Percentiles rank a stretch among this genome's conserved stretches.
phyloP scores from a whole-genome alignment of 1,140 invertebrate genomes.

The Choristoneura fumiferana region DNA sequence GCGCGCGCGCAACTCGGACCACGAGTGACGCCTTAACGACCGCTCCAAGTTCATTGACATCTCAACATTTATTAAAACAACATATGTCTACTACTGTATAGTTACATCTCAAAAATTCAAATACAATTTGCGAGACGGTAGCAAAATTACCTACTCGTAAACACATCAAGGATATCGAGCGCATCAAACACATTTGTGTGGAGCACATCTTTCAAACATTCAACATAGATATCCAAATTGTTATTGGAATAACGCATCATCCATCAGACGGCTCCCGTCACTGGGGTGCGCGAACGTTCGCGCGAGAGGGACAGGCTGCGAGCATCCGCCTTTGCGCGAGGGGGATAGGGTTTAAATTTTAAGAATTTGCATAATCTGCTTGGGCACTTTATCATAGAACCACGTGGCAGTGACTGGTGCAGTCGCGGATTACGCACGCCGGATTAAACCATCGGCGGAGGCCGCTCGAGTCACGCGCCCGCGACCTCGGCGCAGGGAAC shows the following conservation, averaged over 20 bases:
- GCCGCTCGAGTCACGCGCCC: conserved; percentile 41
- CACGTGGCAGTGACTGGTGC: conserved; percentile 77
- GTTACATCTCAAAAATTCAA: too few relatives aligned
- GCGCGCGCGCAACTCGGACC: conserved; percentile 1
- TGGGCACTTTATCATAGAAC: conserved; percentile 75
- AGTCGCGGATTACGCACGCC: conserved; percentile 66
- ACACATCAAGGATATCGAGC: conserved; percentile 18
- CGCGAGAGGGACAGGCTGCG: conserved; percentile 37
- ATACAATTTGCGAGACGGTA: too few relatives aligned
- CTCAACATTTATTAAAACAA: conserved; percentile 1
- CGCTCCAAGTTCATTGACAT: conserved; percentile 13
- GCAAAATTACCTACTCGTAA: conserved; percentile 17
- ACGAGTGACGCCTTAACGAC: conserved; percentile 6
- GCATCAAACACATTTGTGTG: conserved; percentile 25
- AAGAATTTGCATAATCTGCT: conserved; percentile 76
- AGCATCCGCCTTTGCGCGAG: conserved; percentile 32
- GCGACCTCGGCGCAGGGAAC: too few relatives aligned
- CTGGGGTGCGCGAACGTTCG: conserved; percentile 60
- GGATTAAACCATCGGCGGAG: conserved; percentile 64
- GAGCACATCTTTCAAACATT: conserved; percentile 52
- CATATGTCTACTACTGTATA: background rate
- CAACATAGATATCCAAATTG: conserved; percentile 71
- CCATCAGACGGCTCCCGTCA: conserved; percentile 67
- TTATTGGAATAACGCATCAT: conserved; percentile 77
- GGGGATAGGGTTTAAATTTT: conserved; percentile 55